Base-by-base conservation (phyloP, 1,140 invertebrate species). In the Penaeus japonicus region DNA sequence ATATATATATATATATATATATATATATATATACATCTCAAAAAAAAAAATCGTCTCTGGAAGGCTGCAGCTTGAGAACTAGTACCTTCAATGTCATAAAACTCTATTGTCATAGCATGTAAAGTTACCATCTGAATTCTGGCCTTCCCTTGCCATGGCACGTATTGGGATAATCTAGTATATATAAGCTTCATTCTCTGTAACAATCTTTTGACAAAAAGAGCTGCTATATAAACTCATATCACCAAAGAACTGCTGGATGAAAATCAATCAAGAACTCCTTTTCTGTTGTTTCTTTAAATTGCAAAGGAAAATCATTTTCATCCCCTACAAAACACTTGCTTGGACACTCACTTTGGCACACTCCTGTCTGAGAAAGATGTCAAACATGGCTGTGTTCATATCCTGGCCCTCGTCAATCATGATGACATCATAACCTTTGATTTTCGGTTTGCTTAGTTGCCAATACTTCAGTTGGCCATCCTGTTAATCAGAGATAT, bases 331-430 rank as follows among this genome's bases (percentile, higher is more conserved):
- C 18, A n/a, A 75, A 30, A 35, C 5, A 75, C 22, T 30, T 24
- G 73, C 5, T 30, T 32, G 15, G 35, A 93, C 92, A 65, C 93
- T 90, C 62, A 93, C 92, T 89, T 93, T 93, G 18, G 92, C 90
- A 87, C 92, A 91, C 7, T n/a, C 5, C 87, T 93, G 93, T 20
- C 57, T 82, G 22, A 92, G 78, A 32, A 93, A 65, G 22, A 93
- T 91, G 79, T 92, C 92, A 15, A 92, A 90, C 80, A 93, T 91
- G 39, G 93, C 93, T 92, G 90, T 91, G 82, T 92, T 93, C 30
- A 93, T 91, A 90, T 93, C 93, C 87, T 93, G 93, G 10, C 92
- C 93, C 91, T 93, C 93, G 91, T 93, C 93, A 32, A 93, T 92
- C 84, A 93, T 91, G 18, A 93, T 91, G 81, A 92, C 92, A 90